phyloP scores from a whole-genome alignment of 2,888 invertebrate species.

The Caenorhabditis afra region DNA sequence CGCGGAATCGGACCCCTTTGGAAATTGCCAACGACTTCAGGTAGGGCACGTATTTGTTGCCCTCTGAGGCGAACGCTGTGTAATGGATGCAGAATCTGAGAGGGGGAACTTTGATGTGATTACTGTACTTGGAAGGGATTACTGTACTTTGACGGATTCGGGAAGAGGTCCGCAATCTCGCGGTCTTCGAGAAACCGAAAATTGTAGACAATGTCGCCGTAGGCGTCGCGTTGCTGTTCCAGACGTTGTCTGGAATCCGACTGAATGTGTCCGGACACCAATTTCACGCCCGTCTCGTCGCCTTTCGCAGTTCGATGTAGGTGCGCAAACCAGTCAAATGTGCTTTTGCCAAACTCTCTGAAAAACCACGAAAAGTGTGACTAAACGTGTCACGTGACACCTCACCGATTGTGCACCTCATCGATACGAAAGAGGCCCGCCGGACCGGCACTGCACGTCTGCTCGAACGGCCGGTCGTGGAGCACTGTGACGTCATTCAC shows the following conservation, averaged over 20 bases:
- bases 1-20: constrained; percentile 63
- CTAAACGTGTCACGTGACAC: neutral
- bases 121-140: constrained; percentile 57
- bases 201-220: constrained; percentile 76
- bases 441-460: constrained; percentile 76
- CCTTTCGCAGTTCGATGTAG: constrained; percentile 68
- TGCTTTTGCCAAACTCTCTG: constrained; percentile 69
- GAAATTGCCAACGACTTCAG: constrained; percentile 60
- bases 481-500: constrained; percentile 74
- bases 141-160: constrained; percentile 71
- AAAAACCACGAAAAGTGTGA: constrained; percentile 13
- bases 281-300: constrained; percentile 74
- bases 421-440: constrained; percentile 78
- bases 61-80: constrained; percentile 78
- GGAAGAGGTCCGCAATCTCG: constrained; percentile 70
- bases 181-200: constrained; percentile 74
- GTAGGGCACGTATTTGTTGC: constrained; percentile 79
- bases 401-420: constrained; percentile 59
- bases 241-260: constrained; percentile 69
- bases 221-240: constrained; percentile 68
- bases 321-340: constrained; percentile 73
- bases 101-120: constrained; percentile 34
- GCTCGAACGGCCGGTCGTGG: constrained; percentile 69
- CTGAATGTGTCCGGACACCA: constrained; percentile 78
- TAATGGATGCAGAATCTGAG: constrained; percentile 75